phyloP scores from a whole-genome alignment of 1,140 invertebrate species.

The Hylaeus anthracinus region DNA sequence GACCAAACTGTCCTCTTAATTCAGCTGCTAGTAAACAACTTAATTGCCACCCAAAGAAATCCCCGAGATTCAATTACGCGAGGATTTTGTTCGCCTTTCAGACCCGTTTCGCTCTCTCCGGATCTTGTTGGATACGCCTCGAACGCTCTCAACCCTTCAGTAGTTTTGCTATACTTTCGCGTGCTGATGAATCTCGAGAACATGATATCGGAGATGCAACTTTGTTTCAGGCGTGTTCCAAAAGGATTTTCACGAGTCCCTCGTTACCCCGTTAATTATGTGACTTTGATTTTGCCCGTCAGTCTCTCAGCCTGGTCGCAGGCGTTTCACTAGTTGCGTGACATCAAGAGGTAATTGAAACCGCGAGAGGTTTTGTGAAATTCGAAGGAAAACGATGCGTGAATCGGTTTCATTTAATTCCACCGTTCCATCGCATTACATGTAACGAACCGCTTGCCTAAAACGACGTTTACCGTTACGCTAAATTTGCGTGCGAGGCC shows the following conservation, averaged over 20 bases:
- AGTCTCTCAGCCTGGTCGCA: neutral
- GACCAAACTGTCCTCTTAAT: no score
- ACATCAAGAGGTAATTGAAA: conserved; percentile 13
- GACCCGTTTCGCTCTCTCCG: neutral
- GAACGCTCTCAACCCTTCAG: neutral
- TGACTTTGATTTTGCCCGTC: no score
- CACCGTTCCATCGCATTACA: neutral
- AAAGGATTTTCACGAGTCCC: neutral
- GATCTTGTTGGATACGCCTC: neutral
- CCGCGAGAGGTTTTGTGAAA: neutral
- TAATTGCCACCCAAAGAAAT: no score
- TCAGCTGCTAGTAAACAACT: no score
- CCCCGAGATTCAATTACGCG: no score
- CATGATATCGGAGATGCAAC: neutral
- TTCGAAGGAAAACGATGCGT: conserved; percentile 2
- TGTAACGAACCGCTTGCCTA: neutral
- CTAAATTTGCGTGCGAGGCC: no score
- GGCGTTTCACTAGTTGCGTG: neutral
- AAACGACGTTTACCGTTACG: no score
- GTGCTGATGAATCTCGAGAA: no score
- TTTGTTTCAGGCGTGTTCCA: neutral
- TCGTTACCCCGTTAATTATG: conserved; percentile 20
- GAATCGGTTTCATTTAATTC: conserved; percentile 1
- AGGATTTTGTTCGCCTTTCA: no score
- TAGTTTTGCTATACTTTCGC: no score